Evolutionary conservation across 2,888 invertebrate genomes (phyloP).

Genomic region (Cremastinae sp.): DNA sequence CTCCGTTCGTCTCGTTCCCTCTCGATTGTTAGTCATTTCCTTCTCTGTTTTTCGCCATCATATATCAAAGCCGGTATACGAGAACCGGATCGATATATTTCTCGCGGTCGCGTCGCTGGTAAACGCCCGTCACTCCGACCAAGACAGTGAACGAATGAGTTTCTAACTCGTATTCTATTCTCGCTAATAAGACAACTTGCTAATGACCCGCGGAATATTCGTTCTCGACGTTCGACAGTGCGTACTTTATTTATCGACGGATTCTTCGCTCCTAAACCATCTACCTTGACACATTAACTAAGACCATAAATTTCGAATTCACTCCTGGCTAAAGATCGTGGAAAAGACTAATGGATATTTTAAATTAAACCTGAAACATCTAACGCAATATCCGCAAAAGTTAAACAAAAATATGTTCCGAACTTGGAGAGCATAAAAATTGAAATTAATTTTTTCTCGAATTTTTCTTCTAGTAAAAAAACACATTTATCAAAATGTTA

Average conservation of each 20-base stretch:
- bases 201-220: slow-evolving; percentile 33
- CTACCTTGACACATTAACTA: background rate
- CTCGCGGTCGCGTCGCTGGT: slow-evolving; percentile 44
- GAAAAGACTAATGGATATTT: no score
- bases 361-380: no score
- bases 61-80: slow-evolving; percentile 49
- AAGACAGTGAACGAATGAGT: slow-evolving; percentile 56
- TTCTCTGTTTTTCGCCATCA: slow-evolving; percentile 35
- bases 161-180: slow-evolving; percentile 51
- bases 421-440: no score
- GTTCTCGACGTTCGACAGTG: background rate
- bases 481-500: no score
- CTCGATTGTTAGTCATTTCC: background rate
- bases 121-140: slow-evolving; percentile 53
- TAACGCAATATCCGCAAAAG: no score
- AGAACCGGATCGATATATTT: slow-evolving; percentile 58
- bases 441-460: no score
- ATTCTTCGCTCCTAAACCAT: background rate
- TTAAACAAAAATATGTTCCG: no score
- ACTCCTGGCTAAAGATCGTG: background rate
- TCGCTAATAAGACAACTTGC: slow-evolving; percentile 55
- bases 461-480: no score
- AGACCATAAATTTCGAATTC: background rate
- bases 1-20: slow-evolving; percentile 22
- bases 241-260: background rate